Percentiles rank a stretch among this genome's conserved stretches.
phyloP scores from a whole-genome alignment of 2,888 invertebrate species.

The Chirona hameri region DNA sequence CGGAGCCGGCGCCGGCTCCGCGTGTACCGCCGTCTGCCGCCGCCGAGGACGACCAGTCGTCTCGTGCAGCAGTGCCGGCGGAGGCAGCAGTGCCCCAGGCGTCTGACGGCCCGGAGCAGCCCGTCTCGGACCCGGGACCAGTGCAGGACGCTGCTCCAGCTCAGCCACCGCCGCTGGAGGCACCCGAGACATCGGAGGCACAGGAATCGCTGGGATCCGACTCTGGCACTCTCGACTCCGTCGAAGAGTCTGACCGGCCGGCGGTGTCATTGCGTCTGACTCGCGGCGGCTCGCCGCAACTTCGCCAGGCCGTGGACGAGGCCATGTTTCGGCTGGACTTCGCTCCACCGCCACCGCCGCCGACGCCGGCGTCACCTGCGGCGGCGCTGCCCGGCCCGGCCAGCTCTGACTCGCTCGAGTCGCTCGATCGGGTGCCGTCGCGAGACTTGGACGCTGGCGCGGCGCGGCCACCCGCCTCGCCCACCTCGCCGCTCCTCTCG shows the following conservation, averaged over 20 bases:
- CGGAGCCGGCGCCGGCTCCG: not conserved
- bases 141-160: not conserved
- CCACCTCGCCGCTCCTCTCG: not conserved
- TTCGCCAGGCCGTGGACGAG: not conserved
- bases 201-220: not conserved
- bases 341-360: not conserved
- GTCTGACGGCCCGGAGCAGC: not conserved
- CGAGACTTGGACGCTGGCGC: not conserved
- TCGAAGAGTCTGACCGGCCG: conserved; percentile 14
- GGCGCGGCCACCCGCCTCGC: not conserved
- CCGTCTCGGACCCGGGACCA: not conserved
- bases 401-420: not conserved
- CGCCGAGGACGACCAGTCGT: too few relatives aligned
- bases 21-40: not conserved
- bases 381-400: not conserved
- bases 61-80: too few relatives aligned
- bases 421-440: not conserved
- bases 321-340: conserved; percentile 12
- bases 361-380: not conserved
- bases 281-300: not conserved
- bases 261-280: not conserved
- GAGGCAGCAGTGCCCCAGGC: too few relatives aligned
- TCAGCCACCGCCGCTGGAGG: not conserved
- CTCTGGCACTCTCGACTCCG: not conserved
- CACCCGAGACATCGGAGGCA: too few relatives aligned